Evolutionary conservation across 1,140 invertebrate species (phyloP), one percentile per base, ranked within the genome.

Genomic region (Caenorhabditis brenneri): DNA sequence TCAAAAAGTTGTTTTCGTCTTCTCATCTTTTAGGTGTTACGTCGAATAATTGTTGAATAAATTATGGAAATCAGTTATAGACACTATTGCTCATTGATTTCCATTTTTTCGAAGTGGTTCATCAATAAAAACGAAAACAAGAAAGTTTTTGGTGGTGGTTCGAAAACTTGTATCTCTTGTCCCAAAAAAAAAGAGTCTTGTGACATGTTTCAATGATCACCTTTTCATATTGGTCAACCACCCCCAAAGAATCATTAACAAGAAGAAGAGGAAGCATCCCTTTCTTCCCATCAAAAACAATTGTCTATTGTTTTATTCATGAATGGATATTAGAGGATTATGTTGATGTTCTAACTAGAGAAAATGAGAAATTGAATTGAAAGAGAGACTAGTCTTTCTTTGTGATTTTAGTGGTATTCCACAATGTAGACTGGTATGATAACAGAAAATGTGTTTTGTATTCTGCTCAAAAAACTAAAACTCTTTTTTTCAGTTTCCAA

Each of bases 171-270:
- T 5, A 22, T 74, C 65, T 24, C 46, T 74, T 74, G 36, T 42
- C 46, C n/a, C 10, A 42, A 74, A 74, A n/a, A n/a, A n/a, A 39
- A 16, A 42, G 24, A n/a, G 36, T 74, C 65, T 42, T 39, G 65
- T 74, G 58, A 65, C 31, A 65, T 74, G 65, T 74, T 74, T 74
- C 33, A 65, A 65, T 65, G 58, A 65, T 65, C 58, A 74, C 65
- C 29, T 65, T 27, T 58, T 22, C 12, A 51, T 51, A 19, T n/a
- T n/a, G 19, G 48, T 55, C 53, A 55, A 55, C 58, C 65, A 74
- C 36, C 65, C 22, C 33, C 33, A 4, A 2, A 46, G 65, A 74
- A 74, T 74, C 33, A 74, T 42, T 65, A n/a, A n/a, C n/a, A 33
- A 65, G 29, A 36, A 3, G 29, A 36, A 60, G 15, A 60, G 33